A percentile compares a stretch with the other conserved stretches of the same genome.
Conservation (phyloP, 2,113 vertebrate genomes). For the Urocynchramus pylzowi region DNA sequence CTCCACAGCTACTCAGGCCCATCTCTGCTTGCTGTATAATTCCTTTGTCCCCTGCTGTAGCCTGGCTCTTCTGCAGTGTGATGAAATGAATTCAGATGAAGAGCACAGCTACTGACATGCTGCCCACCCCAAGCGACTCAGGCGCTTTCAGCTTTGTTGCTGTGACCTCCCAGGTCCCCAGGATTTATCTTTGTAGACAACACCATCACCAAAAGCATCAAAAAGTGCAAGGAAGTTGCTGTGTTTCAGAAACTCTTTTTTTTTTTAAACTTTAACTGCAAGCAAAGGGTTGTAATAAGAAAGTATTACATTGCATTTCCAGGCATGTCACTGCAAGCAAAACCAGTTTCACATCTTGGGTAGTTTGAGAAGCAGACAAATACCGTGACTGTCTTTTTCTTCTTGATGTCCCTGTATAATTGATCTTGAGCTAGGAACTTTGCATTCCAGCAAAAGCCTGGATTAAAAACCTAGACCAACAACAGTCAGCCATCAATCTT, state of each 20-base stretch:
- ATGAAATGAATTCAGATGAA: not conserved
- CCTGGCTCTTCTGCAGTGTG: not conserved
- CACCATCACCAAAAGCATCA: not conserved
- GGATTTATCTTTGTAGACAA: not conserved
- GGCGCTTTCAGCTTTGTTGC: not conserved
- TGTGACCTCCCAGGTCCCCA: not conserved
- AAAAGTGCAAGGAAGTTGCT: not conserved
- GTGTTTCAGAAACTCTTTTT: not conserved
- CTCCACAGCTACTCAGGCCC: not conserved
- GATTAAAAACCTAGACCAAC: constrained; percentile 57
- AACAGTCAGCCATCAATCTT: constrained; percentile 60
- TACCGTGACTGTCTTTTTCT: not conserved
- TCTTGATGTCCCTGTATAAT: constrained; percentile 24
- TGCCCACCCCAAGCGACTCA: not conserved
- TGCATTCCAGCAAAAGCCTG: constrained; percentile 47
- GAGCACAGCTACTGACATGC: not conserved
- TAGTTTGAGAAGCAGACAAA: constrained; percentile 24
- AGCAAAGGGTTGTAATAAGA: not conserved
- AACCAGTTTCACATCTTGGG: not conserved
- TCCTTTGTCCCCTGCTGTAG: not conserved
- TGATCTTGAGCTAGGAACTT: constrained; percentile 20
- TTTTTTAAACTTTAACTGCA: not conserved
- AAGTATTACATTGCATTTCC: not conserved
- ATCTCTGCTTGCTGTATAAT: not conserved
- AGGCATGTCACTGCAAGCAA: constrained; percentile 16